Evolutionary conservation across 2,797 vertebrate species (phyloP).

Genomic region (Petrocephalus sullivani): DNA sequence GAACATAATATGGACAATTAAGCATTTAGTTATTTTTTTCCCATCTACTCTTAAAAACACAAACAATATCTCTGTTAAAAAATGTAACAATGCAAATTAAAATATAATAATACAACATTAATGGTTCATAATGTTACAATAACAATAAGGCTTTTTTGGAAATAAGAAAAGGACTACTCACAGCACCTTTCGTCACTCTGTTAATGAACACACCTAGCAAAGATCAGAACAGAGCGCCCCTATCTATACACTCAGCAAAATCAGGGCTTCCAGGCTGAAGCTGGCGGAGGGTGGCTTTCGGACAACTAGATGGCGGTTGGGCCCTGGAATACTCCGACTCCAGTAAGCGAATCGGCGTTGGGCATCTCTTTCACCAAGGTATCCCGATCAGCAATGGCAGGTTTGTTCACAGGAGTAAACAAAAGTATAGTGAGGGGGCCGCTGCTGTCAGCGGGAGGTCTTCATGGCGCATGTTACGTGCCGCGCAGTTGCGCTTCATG

Average conservation of each 20-base stretch:
- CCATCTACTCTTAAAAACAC: conserved; percentile 56
- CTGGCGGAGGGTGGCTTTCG: conserved; percentile 16
- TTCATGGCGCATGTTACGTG: neutral
- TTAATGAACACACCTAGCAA: conserved; percentile 48
- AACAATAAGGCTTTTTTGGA: conserved; percentile 79
- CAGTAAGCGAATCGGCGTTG: neutral
- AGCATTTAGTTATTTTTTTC: conserved; percentile 68
- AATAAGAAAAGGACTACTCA: conserved; percentile 68
- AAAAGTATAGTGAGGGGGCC: neutral
- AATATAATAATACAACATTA: conserved; percentile 61
- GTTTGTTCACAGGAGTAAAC: neutral
- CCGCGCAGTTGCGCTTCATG: neutral
- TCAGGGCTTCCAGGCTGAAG: conserved; percentile 40
- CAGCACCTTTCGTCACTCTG: conserved; percentile 57
- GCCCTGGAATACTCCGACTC: neutral
- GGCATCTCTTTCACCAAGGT: neutral
- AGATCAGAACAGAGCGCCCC: conserved; percentile 36
- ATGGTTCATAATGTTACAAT: conserved; percentile 66
- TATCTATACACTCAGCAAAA: conserved; percentile 29
- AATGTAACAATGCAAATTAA: conserved; percentile 60
- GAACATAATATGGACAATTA: conserved; percentile 88
- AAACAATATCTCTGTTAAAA: conserved; percentile 82
- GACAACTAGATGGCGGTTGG: neutral
- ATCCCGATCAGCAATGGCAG: neutral
- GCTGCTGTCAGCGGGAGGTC: neutral